Evolutionary conservation across 2,888 invertebrate genomes (phyloP).

Genomic region (Philhelius pedissequus): DNA sequence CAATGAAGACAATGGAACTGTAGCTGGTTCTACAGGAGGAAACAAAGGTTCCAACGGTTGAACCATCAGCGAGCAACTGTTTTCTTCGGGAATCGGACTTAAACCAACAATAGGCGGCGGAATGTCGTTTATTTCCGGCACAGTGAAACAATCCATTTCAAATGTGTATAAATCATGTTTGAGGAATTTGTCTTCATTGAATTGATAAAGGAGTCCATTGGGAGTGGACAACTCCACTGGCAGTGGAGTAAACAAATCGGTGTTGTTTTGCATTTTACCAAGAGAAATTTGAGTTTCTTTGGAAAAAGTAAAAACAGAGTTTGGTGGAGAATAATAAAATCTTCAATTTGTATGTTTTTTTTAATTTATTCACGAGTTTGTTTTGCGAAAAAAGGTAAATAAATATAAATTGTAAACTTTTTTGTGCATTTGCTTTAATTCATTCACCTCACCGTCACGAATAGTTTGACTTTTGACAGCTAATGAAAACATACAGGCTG

Average conservation of each 20-base stretch:
- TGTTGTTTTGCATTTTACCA: slow-evolving; percentile 37
- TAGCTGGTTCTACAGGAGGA: slow-evolving; percentile 9
- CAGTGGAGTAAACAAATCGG: slow-evolving; percentile 42
- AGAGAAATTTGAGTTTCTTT: not conserved
- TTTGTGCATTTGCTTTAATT: too few species aligned
- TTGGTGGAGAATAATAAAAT: not conserved
- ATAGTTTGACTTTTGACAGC: too few species aligned
- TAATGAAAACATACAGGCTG: too few species aligned
- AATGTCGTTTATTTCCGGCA: slow-evolving; percentile 43
- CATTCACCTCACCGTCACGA: too few species aligned
- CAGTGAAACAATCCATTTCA: slow-evolving; percentile 47
- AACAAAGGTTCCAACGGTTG: slow-evolving; percentile 32
- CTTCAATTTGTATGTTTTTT: too few species aligned
- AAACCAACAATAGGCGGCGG: slow-evolving; percentile 19
- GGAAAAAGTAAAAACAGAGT: not conserved
- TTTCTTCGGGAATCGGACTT: slow-evolving; percentile 40
- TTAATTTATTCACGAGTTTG: not conserved
- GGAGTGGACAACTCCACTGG: slow-evolving; percentile 45
- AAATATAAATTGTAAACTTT: not conserved
- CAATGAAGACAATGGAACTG: not conserved
- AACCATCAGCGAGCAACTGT: slow-evolving; percentile 13
- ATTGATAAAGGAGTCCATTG: slow-evolving; percentile 36
- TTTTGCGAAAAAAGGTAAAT: not conserved
- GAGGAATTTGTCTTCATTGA: slow-evolving; percentile 44
- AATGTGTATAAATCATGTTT: slow-evolving; percentile 40